A percentile compares a stretch with the other conserved stretches of the same genome.
phyloP scores from a whole-genome alignment of 2,113 vertebrate genomes.

The Tupaia tana region DNA sequence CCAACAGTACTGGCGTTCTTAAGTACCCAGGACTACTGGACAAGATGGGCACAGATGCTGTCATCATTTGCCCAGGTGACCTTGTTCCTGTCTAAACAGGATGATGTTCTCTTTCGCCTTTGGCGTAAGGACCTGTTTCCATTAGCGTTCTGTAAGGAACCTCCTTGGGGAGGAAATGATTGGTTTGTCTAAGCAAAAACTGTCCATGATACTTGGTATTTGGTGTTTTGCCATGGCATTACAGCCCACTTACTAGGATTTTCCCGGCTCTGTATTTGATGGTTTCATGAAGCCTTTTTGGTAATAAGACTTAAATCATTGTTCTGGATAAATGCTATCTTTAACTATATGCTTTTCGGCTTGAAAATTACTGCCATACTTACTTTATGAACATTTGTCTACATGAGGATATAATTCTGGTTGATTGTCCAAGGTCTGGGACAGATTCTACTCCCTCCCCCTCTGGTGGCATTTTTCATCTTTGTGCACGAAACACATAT shows the following conservation, averaged over 20 bases:
- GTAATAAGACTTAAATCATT: conserved; percentile 62
- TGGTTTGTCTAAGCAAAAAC: neutral
- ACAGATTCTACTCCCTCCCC: neutral
- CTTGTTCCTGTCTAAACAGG: neutral
- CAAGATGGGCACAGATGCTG: neutral
- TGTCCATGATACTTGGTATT: neutral
- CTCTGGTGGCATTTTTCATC: neutral
- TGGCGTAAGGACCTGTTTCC: neutral
- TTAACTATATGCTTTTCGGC: conserved; percentile 48
- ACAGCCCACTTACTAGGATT: neutral
- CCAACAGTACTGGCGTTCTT: neutral
- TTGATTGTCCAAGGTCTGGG: conserved; percentile 18
- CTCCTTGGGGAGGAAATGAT: neutral
- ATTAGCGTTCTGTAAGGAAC: neutral
- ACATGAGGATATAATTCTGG: conserved; percentile 47
- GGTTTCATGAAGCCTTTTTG: conserved; percentile 39
- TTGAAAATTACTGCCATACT: conserved; percentile 43
- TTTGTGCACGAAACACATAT: neutral
- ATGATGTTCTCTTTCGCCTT: neutral
- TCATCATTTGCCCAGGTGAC: neutral
- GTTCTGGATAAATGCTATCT: conserved; percentile 43
- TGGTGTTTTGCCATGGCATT: conserved; percentile 35
- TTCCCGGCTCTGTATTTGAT: conserved; percentile 36
- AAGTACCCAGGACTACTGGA: neutral
- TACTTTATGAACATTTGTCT: conserved; percentile 41